Evolutionary conservation across 2,113 vertebrate genomes (phyloP), one percentile per base, ranked within the genome.

Genomic region (Cheirogaleus medius): DNA sequence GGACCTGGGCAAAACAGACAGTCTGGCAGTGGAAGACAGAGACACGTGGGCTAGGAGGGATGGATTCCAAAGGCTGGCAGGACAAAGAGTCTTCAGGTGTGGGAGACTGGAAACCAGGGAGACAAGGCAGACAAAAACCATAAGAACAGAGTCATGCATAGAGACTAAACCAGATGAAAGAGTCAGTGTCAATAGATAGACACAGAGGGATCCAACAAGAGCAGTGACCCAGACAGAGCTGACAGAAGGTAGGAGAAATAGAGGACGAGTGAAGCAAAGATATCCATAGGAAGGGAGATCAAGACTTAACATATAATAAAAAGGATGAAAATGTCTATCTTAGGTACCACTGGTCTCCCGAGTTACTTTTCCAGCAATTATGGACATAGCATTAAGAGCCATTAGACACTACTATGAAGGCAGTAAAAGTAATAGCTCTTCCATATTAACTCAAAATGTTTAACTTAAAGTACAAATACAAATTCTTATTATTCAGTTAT

Each of bases 401-500:
- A 66, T 1, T 4, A 66, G 42, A 18, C 25, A 74, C 7, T 74
- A 6, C 21, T 73, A 73, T 32, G 20, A 4, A 18, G 21, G 39
- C 20, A 78, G 23, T 47, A 64, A 64, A 91, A 82, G 21, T 17
- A 93, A 71, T 13, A 49, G 13, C 6, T 37, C 56, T 83, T 73
- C 11, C 63, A 90, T 52, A 92, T 78, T 4, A 87, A 93, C 11
- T 85, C 15, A 52, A 21, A 95, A 84, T 3, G 42, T 77, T 37
- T 64, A 60, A 68, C 78, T 97, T 96, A 17, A 96, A 84, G 23
- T 54, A 94, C 27, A 95, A 91, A 90, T n/a, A 85, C 11, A 94
- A 91, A 95, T 93, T 89, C 34, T 49, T 81, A 94, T 96, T 97
- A 95, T 85, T 96, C 29, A 42, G 34, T 88, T 97, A 96, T 97